phyloP scores from a whole-genome alignment of 2,113 vertebrate species.

The Ornithorhynchus anatinus region DNA sequence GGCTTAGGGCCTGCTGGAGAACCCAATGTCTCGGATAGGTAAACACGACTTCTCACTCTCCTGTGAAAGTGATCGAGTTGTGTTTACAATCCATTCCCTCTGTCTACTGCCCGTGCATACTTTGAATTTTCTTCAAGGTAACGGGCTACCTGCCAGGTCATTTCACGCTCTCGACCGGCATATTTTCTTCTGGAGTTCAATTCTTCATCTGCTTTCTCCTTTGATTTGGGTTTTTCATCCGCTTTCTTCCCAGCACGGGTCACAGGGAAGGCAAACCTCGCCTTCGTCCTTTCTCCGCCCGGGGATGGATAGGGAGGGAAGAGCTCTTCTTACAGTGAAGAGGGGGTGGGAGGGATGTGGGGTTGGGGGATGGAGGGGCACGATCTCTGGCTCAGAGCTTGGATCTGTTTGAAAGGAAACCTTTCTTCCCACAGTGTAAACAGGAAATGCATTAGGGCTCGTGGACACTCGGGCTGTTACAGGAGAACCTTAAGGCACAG shows the following conservation, averaged over 20 bases:
- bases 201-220: constrained; percentile 43
- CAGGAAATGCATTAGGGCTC: too few relatives aligned
- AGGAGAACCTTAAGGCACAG: too few relatives aligned
- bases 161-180: constrained; percentile 43
- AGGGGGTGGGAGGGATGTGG: not conserved
- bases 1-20: constrained; percentile 59
- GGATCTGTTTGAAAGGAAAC: too few relatives aligned
- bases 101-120: constrained; percentile 67
- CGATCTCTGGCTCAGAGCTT: too few relatives aligned
- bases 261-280: constrained; percentile 21
- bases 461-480: too few relatives aligned
- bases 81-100: constrained; percentile 67
- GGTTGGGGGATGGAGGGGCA: too few relatives aligned
- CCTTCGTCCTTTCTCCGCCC: constrained; percentile 20
- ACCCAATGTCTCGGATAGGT: constrained; percentile 66
- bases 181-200: constrained; percentile 46
- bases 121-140: constrained; percentile 67
- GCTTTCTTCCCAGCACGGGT: constrained; percentile 6
- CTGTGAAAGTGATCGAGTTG: constrained; percentile 51
- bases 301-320: not conserved
- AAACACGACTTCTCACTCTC: constrained; percentile 58
- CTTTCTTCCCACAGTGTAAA: too few relatives aligned
- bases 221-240: constrained; percentile 20
- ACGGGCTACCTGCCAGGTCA: constrained; percentile 63
- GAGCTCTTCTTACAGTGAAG: not conserved